A percentile compares a stretch with the other conserved stretches of the same genome.
Evolutionary conservation across 2,888 invertebrate species (phyloP).

Genomic region (Apamea epomidion): DNA sequence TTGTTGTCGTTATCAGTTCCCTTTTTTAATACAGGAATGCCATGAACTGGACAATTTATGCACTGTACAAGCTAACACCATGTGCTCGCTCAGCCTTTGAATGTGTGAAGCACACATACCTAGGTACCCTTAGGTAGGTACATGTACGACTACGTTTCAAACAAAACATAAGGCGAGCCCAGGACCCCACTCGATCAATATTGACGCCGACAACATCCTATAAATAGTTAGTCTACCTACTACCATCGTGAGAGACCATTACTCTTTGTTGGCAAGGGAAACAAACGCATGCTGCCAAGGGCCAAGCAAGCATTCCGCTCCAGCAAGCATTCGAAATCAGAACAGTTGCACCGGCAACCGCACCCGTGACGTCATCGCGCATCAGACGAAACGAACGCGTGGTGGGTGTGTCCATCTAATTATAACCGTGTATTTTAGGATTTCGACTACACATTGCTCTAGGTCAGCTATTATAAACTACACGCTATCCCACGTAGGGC

Average conservation of each 20-base stretch:
- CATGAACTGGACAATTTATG: background rate
- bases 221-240: conserved; percentile 26
- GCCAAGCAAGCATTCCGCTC: conserved; percentile 32
- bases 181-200: conserved; percentile 37
- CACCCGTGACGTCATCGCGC: conserved; percentile 71
- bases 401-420: conserved; percentile 83
- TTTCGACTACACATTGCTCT: conserved; percentile 70
- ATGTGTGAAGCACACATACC: background rate
- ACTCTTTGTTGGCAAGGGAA: conserved; percentile 45
- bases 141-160: conserved; percentile 4
- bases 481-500: conserved; percentile 60
- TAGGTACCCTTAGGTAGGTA: background rate
- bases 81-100: background rate
- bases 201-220: conserved; percentile 16
- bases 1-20: background rate
- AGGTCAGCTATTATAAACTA: conserved; percentile 75
- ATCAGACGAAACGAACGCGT: conserved; percentile 71
- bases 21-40: background rate
- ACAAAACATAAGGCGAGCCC: conserved; percentile 12
- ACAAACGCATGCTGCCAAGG: conserved; percentile 40
- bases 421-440: conserved; percentile 76
- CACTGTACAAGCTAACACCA: background rate
- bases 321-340: conserved; percentile 33
- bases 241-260: conserved; percentile 20
- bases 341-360: conserved; percentile 53